Evolutionary conservation across 1,140 invertebrate genomes (phyloP).

Genomic region (Cheumatopsyche charites): DNA sequence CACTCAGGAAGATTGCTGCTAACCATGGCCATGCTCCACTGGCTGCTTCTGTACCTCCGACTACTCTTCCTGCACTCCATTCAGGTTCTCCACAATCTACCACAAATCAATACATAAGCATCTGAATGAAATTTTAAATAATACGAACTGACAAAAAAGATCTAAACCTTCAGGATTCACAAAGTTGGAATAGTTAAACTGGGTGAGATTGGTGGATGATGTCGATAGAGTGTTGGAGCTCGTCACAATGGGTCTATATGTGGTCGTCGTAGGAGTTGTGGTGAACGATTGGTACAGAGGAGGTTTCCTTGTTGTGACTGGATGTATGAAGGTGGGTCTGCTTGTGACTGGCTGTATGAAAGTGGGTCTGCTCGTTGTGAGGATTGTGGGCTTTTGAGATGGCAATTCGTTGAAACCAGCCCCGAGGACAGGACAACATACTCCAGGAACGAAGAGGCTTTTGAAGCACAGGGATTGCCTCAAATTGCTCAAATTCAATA

Average conservation of each 20-base stretch:
- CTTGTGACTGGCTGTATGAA: constrained; percentile 54
- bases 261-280: constrained; percentile 55
- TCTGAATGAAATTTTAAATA: too few relatives aligned
- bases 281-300: constrained; percentile 56
- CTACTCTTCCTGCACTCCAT: constrained; percentile 81
- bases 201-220: constrained; percentile 54
- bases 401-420: constrained; percentile 52
- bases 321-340: constrained; percentile 48
- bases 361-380: constrained; percentile 55
- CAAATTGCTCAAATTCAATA: constrained; percentile 81
- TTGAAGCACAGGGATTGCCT: constrained; percentile 91
- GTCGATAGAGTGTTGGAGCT: constrained; percentile 44
- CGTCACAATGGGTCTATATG: constrained; percentile 50
- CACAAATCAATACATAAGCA: constrained; percentile 48
- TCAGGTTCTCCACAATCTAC: constrained; percentile 84
- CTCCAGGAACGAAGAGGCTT: constrained; percentile 87
- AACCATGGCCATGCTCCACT: constrained; percentile 92
- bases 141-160: not conserved
- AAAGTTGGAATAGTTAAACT: constrained; percentile 57
- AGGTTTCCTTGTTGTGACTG: constrained; percentile 58
- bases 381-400: constrained; percentile 52
- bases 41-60: constrained; percentile 83
- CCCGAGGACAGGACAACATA: constrained; percentile 78
- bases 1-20: constrained; percentile 90
- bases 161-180: constrained; percentile 56